Conservation (phyloP, 2,113 vertebrate species). For the Hippocampus barbouri region DNA sequence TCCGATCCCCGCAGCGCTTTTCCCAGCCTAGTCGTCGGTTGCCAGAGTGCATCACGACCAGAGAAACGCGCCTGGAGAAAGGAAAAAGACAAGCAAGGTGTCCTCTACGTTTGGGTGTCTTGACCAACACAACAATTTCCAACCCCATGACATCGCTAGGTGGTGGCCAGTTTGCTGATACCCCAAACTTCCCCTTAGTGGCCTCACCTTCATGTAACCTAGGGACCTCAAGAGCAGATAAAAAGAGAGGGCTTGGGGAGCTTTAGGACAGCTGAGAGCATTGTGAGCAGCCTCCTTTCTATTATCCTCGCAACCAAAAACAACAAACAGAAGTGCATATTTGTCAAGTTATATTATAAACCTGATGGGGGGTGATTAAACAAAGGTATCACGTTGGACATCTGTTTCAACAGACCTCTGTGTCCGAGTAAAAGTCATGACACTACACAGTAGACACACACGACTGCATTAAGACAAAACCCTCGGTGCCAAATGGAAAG, state of each 20-base stretch:
- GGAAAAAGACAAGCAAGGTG: background rate
- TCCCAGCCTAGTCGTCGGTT: background rate
- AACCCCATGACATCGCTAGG: background rate
- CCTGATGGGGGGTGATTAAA: background rate
- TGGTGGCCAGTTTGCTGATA: too few species aligned
- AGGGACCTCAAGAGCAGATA: too few species aligned
- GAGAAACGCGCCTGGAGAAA: background rate
- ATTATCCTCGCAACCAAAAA: too few species aligned
- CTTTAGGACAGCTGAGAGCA: too few species aligned
- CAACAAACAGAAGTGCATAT: too few species aligned
- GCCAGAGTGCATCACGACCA: background rate
- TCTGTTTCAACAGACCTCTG: constrained; percentile 19
- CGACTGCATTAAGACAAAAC: background rate
- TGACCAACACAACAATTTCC: background rate
- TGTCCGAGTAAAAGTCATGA: constrained; percentile 40
- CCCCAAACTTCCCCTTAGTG: too few species aligned
- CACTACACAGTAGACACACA: background rate
- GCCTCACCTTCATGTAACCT: too few species aligned
- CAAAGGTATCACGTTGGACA: background rate
- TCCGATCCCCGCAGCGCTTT: background rate
- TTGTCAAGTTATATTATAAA: too few species aligned
- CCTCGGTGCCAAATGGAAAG: background rate
- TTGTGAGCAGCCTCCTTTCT: too few species aligned
- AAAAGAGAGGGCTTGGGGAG: too few species aligned
- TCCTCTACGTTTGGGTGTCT: background rate